Percentiles rank a stretch among this genome's conserved stretches.
phyloP scores from a whole-genome alignment of 2,888 invertebrate species.

The Theretra japonica region DNA sequence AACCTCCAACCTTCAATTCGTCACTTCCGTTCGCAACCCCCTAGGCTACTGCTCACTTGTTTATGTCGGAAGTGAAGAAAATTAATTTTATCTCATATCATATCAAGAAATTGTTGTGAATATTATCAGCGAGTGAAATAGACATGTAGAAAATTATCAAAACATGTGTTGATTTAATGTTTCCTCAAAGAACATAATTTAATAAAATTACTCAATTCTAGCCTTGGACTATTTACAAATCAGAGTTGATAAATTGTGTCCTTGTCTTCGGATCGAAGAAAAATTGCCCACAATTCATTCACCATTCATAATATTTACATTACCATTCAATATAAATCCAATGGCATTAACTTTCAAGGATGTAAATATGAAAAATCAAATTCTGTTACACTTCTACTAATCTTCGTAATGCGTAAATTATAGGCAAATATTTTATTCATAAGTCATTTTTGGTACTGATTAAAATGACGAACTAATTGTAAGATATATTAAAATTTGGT shows the following conservation, averaged over 20 bases:
- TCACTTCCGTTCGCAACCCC: too few relatives aligned
- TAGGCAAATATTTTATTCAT: constrained; percentile 11
- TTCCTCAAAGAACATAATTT: background rate
- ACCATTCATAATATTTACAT: background rate
- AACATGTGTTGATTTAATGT: background rate
- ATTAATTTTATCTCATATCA: background rate
- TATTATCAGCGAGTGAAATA: background rate
- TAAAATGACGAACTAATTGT: background rate
- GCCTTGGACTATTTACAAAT: constrained; percentile 18
- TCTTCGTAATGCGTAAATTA: background rate
- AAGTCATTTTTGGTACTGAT: background rate
- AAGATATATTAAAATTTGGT: constrained; percentile 1
- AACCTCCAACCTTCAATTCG: too few relatives aligned
- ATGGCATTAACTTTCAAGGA: background rate
- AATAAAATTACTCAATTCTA: constrained; percentile 2
- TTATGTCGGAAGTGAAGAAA: too few relatives aligned
- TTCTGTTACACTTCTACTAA: background rate
- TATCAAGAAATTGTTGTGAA: background rate
- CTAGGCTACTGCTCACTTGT: too few relatives aligned
- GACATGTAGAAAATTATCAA: background rate
- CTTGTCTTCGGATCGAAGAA: background rate
- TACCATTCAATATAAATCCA: background rate
- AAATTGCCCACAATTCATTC: background rate
- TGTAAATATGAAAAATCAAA: background rate
- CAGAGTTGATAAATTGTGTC: constrained; percentile 14